These are phyloP conservation scores for Hymenochirus boettgeri DNA, from an alignment of 2,113 vertebrate species.

Conservation along the genomic window DNA sequence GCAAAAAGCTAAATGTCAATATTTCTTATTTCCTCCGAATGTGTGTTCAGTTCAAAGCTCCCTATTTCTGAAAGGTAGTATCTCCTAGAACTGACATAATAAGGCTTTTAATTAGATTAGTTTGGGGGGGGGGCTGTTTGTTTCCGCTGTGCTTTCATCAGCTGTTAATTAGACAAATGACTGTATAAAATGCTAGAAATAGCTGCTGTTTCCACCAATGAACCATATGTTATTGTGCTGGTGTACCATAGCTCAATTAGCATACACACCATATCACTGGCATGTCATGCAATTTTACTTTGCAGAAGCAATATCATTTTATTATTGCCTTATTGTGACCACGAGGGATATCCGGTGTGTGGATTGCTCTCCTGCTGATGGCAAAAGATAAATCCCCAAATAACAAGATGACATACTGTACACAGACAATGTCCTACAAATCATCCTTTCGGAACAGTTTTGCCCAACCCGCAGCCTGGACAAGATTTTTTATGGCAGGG, in stretches of 20 bases:
- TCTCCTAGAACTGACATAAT: constrained; percentile 37
- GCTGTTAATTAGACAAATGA: constrained; percentile 44
- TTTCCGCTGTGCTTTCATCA: constrained; percentile 40
- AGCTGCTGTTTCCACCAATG: constrained; percentile 37
- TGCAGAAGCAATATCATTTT: not conserved
- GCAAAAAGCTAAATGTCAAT: constrained; percentile 3
- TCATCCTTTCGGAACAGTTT: no score
- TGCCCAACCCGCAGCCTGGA: no score
- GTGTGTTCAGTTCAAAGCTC: not conserved
- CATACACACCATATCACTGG: constrained; percentile 31
- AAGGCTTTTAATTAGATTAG: constrained; percentile 36
- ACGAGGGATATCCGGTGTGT: no score
- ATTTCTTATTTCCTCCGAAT: not conserved
- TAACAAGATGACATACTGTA: no score
- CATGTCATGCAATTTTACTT: constrained; percentile 17
- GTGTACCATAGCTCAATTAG: constrained; percentile 33
- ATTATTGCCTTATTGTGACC: not conserved
- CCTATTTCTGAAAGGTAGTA: constrained; percentile 21
- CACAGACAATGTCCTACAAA: no score
- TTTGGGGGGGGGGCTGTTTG: constrained; percentile 31
- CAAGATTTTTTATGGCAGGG: no score
- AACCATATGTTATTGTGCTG: constrained; percentile 40
- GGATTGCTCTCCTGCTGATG: no score
- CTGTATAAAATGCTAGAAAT: constrained; percentile 41
- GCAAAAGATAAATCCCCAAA: no score